Base-by-base conservation (phyloP, 2,888 invertebrate species). In the Limulus polyphemus region DNA sequence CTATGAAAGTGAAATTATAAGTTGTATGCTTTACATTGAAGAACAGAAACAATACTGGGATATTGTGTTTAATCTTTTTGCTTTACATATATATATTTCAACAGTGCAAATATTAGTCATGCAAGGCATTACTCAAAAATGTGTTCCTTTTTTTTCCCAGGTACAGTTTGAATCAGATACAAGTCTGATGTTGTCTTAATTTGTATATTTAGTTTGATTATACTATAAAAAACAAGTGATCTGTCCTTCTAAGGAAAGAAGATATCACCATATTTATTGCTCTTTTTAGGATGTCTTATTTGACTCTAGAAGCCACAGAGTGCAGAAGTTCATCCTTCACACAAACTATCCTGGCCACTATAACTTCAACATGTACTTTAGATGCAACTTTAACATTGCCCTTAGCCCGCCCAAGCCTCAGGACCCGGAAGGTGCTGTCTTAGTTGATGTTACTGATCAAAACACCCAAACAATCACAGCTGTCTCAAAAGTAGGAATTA, bases 301-400 rank as follows among this genome's bases (percentile, higher is more conserved):
- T 79, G 98, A 99, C 78, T 94, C 95, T 63, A 87, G 87, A 71
- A 90, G 90, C 66, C 93, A 98, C 74, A 83, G 86, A 69, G 93
- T 92, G 70, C 94, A 95, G 79, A 99, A 99, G 78, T 89, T 99
- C 76, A 90, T 99, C 51, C 81, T 99, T 62, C 98, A 99, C 79
- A 95, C 98, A 49, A 99, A 99, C 79, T 97, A 91, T 77, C 98
- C 99, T n/a, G 98, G 98, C 2, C 98, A 99, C 78, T 99, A 97
- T 78, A 95, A 99, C 80, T 99, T 99, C 80, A 98, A 97, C 75
- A 95, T 95, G 90, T 97, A 74, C 78, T 81, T 77, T 64, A 54
- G 54, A 49, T 71, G 60, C 65, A 71, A 67, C 61, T 70, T 62
- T 69, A 32, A 32, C 32, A 32, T 32, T 32, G 32, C 32, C 32